A percentile compares a stretch with the other conserved stretches of the same genome.
Evolutionary conservation across 2,797 vertebrate species (phyloP).

Genomic region (Harpagifer antarcticus): DNA sequence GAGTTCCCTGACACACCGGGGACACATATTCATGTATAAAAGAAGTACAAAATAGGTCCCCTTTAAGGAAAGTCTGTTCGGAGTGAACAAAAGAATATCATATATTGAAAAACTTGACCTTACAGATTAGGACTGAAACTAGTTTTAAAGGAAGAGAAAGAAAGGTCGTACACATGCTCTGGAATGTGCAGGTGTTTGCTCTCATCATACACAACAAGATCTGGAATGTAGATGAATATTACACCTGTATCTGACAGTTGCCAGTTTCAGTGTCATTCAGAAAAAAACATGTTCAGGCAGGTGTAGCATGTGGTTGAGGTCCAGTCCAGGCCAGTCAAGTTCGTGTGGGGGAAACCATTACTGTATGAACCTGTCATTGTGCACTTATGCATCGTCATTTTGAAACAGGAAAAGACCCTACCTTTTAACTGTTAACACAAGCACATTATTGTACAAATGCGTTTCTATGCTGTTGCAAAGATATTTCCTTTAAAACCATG

Average conservation of each 20-base stretch:
- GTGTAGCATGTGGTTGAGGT: not conserved
- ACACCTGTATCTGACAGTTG: constrained; percentile 21
- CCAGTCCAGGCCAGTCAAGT: not conserved
- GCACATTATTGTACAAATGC: not conserved
- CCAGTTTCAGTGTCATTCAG: not conserved
- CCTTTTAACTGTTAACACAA: not conserved
- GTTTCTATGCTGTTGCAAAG: not conserved
- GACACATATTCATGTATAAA: no score
- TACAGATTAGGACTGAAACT: not conserved
- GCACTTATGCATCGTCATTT: not conserved
- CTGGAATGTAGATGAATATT: constrained; percentile 9
- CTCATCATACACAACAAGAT: not conserved
- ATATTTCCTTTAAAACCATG: not conserved
- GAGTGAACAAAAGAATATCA: not conserved
- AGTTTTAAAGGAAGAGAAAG: not conserved
- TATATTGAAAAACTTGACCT: not conserved
- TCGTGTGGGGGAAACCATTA: not conserved
- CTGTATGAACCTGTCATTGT: not conserved
- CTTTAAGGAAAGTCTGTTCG: not conserved
- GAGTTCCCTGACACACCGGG: no score
- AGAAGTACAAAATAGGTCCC: no score
- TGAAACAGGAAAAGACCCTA: constrained; percentile 3
- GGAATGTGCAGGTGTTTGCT: not conserved
- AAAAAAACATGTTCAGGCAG: not conserved
- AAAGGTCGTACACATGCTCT: not conserved